A percentile compares a stretch with the other conserved stretches of the same genome.
Conservation (phyloP, 2,113 vertebrate genomes). For the Daboia siamensis region DNA sequence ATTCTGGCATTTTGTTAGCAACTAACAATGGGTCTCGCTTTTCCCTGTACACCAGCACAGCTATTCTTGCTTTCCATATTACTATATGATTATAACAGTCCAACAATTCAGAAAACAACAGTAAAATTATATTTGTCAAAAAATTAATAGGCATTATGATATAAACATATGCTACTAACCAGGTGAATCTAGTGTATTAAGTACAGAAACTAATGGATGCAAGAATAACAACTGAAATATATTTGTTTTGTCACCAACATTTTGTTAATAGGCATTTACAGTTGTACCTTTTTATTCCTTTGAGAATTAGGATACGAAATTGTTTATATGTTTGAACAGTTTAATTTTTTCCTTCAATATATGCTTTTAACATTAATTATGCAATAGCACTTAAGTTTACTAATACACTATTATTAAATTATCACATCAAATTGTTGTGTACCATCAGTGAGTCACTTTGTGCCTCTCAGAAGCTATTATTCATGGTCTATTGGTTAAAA, state of each 20-base stretch:
- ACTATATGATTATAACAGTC: background rate
- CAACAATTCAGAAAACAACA: background rate
- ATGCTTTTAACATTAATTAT: slow-evolving; percentile 8
- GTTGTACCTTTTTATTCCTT: background rate
- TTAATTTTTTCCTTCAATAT: background rate
- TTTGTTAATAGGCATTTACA: background rate
- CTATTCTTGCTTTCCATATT: background rate
- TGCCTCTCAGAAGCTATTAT: background rate
- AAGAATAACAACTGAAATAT: background rate
- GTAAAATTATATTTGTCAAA: background rate
- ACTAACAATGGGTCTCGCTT: background rate
- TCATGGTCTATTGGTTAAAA: background rate
- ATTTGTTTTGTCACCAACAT: background rate
- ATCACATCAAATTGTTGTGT: background rate
- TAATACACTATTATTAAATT: slow-evolving; percentile 8
- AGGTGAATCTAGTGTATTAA: background rate
- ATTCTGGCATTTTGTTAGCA: background rate
- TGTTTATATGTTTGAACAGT: background rate
- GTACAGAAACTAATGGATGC: background rate
- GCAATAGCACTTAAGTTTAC: background rate
- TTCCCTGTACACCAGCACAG: background rate
- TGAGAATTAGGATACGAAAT: background rate
- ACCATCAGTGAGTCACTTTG: background rate
- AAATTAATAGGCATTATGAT: background rate
- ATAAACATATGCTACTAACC: background rate